Evolutionary conservation across 2,113 vertebrate species (phyloP), one percentile per base, ranked within the genome.

Genomic region (Amblyornis subalaris): DNA sequence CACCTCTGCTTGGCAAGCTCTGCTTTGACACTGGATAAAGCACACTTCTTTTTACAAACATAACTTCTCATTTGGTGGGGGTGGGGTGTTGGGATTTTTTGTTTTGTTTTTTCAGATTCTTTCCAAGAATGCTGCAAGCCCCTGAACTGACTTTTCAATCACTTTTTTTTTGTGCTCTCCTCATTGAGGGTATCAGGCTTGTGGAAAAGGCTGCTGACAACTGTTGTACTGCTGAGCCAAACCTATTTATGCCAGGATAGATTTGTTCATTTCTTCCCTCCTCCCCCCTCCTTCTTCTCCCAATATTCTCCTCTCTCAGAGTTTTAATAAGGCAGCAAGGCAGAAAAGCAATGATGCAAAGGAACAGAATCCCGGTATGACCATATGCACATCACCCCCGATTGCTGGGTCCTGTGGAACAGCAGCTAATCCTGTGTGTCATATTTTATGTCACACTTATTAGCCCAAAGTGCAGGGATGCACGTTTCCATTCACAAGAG

Each of bases 361-460:
- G 0, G 1, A 88, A 47, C 73, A 86, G 58, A 85, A 50, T 44
- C 65, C 85, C 61, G 40, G 72, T 81, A 29, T 85, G 82, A 86
- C 72, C 88, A 85, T 81, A 87, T 78, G 88, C 73, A 90, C 72
- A 93, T 77, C 89, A 69, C 33, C 65, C 78, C 58, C 84, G 54
- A 31, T 45, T 45, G 72, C 72, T 84, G 70, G 77, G 88, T 93
- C 73, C 74, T 83, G 70, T 66, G 82, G 51, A 1, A 26, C 61
- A 64, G 89, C 67, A 66, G 74, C 91, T 96, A 83, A 96, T 91
- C 91, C 66, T 89, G 24, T 72, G 45, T 89, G 81, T 90, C 73
- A 44, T 73, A 78, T 96, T 95, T 93, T 85, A 57, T 88, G 90
- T 89, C 79, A 85, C 45, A 85, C 48, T 95, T 92, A 79, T 31